These are phyloP conservation scores for Macrocentrus cingulum DNA, from an alignment of 1,140 invertebrate genomes.

Conservation along the genomic window DNA sequence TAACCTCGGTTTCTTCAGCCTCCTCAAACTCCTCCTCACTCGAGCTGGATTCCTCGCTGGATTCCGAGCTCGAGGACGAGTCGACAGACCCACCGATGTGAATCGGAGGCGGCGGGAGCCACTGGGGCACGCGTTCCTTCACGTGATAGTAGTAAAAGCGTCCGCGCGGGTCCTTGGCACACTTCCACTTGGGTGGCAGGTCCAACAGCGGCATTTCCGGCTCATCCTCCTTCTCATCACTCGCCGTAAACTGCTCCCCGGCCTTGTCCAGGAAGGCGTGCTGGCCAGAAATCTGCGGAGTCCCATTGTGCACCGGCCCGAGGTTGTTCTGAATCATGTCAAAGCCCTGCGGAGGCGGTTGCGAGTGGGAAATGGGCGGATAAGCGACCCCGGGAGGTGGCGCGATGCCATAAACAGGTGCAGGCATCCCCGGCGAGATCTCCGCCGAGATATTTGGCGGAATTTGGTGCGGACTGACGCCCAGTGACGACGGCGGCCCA, in stretches of 20 bases:
- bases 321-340: constrained; percentile 38
- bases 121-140: constrained; percentile 80
- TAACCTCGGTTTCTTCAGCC: constrained; percentile 44
- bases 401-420: constrained; percentile 19
- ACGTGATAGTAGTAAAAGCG: constrained; percentile 90
- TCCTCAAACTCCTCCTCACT: constrained; percentile 61
- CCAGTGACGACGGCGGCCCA: constrained; percentile 32
- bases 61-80: constrained; percentile 52
- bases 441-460: constrained; percentile 34
- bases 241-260: neutral
- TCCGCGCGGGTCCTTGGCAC: constrained; percentile 76
- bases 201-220: constrained; percentile 62
- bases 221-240: constrained; percentile 11
- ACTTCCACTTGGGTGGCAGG: constrained; percentile 86
- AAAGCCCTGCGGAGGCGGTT: constrained; percentile 35
- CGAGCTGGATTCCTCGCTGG: constrained; percentile 58
- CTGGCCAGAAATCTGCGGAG: constrained; percentile 30
- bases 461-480: constrained; percentile 33
- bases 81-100: constrained; percentile 58
- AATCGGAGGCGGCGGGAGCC: constrained; percentile 75
- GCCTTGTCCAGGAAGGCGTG: constrained; percentile 33
- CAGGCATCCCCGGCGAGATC: constrained; percentile 30
- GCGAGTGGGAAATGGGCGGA: constrained; percentile 26
- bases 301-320: constrained; percentile 39
- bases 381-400: constrained; percentile 10